A percentile compares a stretch with the other conserved stretches of the same genome.
phyloP scores from a whole-genome alignment of 2,797 vertebrate genomes.

The Muscicapa comitata region DNA sequence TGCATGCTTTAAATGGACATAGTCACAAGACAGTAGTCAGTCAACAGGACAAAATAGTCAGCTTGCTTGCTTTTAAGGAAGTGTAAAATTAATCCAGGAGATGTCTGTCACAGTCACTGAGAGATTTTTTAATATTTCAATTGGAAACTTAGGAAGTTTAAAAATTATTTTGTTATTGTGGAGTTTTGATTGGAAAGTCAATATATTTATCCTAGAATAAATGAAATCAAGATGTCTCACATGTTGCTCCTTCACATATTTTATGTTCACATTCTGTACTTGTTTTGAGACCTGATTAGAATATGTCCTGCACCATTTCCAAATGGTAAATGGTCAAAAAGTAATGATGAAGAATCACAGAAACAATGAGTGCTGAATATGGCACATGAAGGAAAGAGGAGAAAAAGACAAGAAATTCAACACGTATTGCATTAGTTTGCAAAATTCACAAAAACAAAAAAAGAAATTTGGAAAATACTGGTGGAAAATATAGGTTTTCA shows the following conservation, averaged over 20 bases:
- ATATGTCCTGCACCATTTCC: not conserved
- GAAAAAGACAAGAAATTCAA: not conserved
- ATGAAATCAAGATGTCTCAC: not conserved
- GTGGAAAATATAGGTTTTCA: not conserved
- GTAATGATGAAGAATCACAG: not conserved
- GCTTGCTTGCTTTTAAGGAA: not conserved
- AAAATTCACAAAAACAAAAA: not conserved
- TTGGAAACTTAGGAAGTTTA: not conserved
- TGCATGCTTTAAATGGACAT: not conserved
- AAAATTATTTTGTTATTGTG: not conserved
- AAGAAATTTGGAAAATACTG: not conserved
- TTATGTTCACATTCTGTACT: not conserved
- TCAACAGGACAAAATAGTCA: not conserved
- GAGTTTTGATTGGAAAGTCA: not conserved
- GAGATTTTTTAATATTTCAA: not conserved
- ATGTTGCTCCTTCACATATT: not conserved
- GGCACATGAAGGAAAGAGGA: fast-evolving
- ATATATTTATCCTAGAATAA: not conserved
- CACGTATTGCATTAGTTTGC: not conserved
- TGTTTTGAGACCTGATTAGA: not conserved
- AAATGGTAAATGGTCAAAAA: not conserved
- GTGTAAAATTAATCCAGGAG: not conserved
- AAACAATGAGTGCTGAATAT: not conserved
- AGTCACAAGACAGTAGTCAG: not conserved
- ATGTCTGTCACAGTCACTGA: not conserved